Percentiles rank a stretch among this genome's conserved stretches.
Evolutionary conservation across 2,113 vertebrate genomes (phyloP).

Genomic region (Sceloporus undulatus): DNA sequence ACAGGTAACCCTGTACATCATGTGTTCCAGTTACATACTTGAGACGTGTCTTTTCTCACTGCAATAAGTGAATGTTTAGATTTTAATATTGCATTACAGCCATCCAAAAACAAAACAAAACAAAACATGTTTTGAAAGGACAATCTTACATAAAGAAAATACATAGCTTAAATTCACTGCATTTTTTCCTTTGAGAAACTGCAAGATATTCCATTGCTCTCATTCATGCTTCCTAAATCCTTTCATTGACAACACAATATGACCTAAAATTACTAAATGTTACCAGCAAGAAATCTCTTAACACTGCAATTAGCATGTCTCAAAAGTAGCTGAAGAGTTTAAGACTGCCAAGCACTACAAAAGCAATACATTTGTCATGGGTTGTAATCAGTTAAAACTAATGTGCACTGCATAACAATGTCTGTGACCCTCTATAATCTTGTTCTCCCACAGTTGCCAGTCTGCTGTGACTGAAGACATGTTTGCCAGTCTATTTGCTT

Average conservation of each 20-base stretch:
- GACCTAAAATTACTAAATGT: constrained; percentile 46
- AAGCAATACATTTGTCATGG: constrained; percentile 33
- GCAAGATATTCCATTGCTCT: constrained; percentile 7
- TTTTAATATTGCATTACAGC: background rate
- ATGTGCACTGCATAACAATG: constrained; percentile 22
- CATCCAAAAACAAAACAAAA: background rate
- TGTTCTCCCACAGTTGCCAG: constrained; percentile 29
- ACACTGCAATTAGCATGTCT: constrained; percentile 37
- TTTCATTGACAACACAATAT: constrained; percentile 16
- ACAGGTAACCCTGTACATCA: too few relatives aligned
- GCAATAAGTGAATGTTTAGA: background rate
- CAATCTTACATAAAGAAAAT: constrained; percentile 20
- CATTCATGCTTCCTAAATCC: constrained; percentile 35
- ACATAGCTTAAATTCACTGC: background rate
- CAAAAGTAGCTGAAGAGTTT: constrained; percentile 35
- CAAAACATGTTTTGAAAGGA: background rate
- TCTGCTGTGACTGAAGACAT: constrained; percentile 22
- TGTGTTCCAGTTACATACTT: background rate
- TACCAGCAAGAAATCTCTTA: constrained; percentile 33
- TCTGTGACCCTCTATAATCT: constrained; percentile 45
- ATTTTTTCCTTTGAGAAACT: constrained; percentile 11
- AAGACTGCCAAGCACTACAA: constrained; percentile 35
- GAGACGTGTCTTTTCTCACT: background rate
- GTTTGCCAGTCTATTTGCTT: constrained; percentile 33
- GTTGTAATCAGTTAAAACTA: constrained; percentile 25